These are phyloP conservation scores for Hedya salicella DNA, from an alignment of 2,888 invertebrate genomes.

Conservation along the genomic window DNA sequence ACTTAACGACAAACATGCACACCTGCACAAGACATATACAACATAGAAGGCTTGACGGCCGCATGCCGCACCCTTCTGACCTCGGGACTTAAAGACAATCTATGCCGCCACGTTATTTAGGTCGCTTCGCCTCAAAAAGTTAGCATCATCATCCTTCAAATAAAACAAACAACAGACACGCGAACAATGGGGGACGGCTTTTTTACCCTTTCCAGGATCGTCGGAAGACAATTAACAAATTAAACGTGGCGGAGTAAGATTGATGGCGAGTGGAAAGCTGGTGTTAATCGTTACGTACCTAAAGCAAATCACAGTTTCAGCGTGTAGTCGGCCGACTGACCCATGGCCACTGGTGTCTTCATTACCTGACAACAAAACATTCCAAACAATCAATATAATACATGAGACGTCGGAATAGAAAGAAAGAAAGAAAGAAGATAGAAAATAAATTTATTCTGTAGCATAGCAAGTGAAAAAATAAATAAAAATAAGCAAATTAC, in stretches of 20 bases:
- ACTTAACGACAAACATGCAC: constrained; percentile 6
- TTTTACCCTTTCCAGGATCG: constrained; percentile 47
- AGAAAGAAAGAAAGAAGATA: too few species aligned
- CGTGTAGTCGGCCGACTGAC: constrained; percentile 53
- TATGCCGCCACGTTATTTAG: constrained; percentile 55
- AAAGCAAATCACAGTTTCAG: constrained; percentile 55
- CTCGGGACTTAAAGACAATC: constrained; percentile 44
- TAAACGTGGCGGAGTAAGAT: constrained; percentile 14
- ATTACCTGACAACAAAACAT: constrained; percentile 61
- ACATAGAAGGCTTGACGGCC: constrained; percentile 34
- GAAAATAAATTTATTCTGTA: too few species aligned
- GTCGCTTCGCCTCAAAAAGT: constrained; percentile 59
- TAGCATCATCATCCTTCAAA: constrained; percentile 65
- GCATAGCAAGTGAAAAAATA: too few species aligned
- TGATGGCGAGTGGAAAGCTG: constrained; percentile 3
- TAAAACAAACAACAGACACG: constrained; percentile 61
- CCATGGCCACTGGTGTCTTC: constrained; percentile 55
- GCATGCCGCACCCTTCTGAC: constrained; percentile 42
- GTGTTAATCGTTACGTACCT: constrained; percentile 55
- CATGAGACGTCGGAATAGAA: too few species aligned
- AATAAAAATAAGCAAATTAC: too few species aligned
- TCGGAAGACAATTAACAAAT: constrained; percentile 43
- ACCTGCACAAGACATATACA: constrained; percentile 48
- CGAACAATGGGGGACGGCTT: constrained; percentile 62
- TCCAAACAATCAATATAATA: constrained; percentile 5